A percentile compares a stretch with the other conserved stretches of the same genome.
These are phyloP conservation scores for Drosophila robusta DNA, from an alignment of 2,888 invertebrate genomes.

Conservation along the genomic window DNA sequence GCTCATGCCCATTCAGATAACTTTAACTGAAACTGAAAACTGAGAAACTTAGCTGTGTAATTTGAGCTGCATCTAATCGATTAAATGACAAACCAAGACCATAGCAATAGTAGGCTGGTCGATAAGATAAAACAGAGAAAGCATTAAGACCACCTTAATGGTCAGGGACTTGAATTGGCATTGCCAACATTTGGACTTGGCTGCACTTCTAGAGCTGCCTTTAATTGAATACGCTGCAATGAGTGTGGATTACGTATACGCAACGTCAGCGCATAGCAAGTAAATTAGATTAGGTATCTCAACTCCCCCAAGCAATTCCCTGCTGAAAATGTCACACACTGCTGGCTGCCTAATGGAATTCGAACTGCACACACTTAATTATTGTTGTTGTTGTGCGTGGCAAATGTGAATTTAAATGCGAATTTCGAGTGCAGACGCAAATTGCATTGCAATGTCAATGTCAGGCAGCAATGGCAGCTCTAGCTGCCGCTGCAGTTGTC, in stretches of 20 bases:
- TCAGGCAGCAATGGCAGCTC: conserved; percentile 1
- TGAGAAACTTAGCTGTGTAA: conserved; percentile 19
- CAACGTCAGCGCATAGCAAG: neutral
- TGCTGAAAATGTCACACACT: conserved; percentile 6
- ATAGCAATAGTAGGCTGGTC: neutral
- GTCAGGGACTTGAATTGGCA: neutral
- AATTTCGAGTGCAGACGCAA: conserved; percentile 4
- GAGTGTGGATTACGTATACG: conserved; percentile 23
- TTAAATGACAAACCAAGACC: conserved; percentile 14
- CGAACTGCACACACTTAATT: conserved; percentile 28
- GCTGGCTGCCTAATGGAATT: conserved; percentile 28
- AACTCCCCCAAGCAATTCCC: conserved; percentile 10
- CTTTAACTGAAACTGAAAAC: conserved; percentile 1
- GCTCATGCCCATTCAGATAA: neutral
- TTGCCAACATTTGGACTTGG: conserved; percentile 16
- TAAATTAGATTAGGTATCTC: neutral
- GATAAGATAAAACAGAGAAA: conserved; percentile 7
- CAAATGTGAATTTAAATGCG: neutral
- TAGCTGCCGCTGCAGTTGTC: neutral
- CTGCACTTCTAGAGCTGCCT: conserved; percentile 17
- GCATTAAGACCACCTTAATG: neutral
- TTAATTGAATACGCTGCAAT: conserved; percentile 24
- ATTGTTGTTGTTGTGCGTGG: conserved; percentile 2
- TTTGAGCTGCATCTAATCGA: conserved; percentile 26
- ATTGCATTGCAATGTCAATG: conserved; percentile 35